Base-by-base conservation (phyloP, 2,888 invertebrate genomes). In the Zaprionus obscuricornis region DNA sequence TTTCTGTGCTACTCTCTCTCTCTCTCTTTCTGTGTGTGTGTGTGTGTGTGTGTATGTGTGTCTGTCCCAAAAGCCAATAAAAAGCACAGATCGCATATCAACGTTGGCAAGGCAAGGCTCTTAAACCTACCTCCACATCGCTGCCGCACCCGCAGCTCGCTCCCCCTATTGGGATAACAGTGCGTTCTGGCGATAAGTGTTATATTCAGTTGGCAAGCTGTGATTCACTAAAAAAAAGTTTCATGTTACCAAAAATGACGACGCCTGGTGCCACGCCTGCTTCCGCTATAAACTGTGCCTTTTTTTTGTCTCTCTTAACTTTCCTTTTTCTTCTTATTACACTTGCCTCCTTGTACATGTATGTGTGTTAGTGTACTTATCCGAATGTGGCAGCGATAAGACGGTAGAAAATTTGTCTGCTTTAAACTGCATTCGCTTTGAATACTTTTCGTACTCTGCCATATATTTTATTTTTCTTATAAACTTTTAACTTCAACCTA, bases 191-290 rank as follows among this genome's bases (percentile, higher is more conserved):
- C 68, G 76, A 77, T 77, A 77, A 77, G 84, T 77, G 77, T 77
- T 79, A 77, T 83, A 64, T 77, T 84, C 77, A 72, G 66, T 81
- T 83, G 81, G n/a, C 66, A 84, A 79, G 77, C 81, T 83, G 84
- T 83, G 84, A 83, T 77, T 77, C 84, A 46, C 56, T 62, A 43
- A 43, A 60, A 26, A n/a, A 77, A 77, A 77, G 76, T 79, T 79
- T 83, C 84, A 77, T 76, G 81, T 77, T 83, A 71, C 83, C 68
- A 52, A 74, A 42, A 71, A 59, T 57, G 62, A 55, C 58, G 55
- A 51, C 39, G 37, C 33, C 51, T 37, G n/a, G 47, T 34, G 16
- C 8, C 10, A 31, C 11, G 7, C 36, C 43, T n/a, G 8, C 20
- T 26, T 31, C 16, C 34, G 22, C 8, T 27, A 29, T 40, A 47